Percentiles rank a stretch among this genome's conserved stretches.
Evolutionary conservation across 2,888 invertebrate genomes (phyloP).

Genomic region (Sepiola atlantica): DNA sequence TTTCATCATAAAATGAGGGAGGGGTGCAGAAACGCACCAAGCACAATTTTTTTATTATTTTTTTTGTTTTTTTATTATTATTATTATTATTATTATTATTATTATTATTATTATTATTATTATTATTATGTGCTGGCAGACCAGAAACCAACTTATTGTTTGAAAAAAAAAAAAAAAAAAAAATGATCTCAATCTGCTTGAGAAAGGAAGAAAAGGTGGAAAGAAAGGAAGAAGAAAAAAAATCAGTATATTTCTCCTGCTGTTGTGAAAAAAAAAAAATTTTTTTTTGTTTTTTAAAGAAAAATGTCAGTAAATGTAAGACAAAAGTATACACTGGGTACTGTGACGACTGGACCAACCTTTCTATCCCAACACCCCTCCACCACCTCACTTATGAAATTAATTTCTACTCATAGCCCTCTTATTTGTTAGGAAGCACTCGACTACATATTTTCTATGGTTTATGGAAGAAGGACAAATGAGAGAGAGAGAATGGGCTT

Average conservation of each 20-base stretch:
- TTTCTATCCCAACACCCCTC: not conserved
- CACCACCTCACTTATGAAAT: not conserved
- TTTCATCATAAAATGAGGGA: not conserved
- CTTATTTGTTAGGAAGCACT: not conserved
- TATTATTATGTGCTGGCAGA: not conserved
- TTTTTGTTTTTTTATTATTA: not conserved
- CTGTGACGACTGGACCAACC: not conserved
- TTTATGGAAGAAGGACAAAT: not conserved
- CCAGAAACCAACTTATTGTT: not conserved
- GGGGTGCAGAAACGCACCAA: not conserved
- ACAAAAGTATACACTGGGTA: not conserved
- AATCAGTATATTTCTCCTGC: not conserved
- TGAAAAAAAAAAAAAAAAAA: not conserved
- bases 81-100: not conserved
- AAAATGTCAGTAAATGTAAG: not conserved
- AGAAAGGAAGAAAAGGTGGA: not conserved
- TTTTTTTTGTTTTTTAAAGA: not conserved
- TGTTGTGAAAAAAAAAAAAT: not conserved
- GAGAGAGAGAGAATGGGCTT: not conserved
- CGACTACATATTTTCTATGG: not conserved
- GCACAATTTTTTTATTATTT: not conserved
- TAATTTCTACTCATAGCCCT: not conserved
- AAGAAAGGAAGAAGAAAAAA: not conserved
- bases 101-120: not conserved
- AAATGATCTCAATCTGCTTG: conserved; percentile 45